A percentile compares a stretch with the other conserved stretches of the same genome.
Conservation (phyloP, 1,140 invertebrate genomes). For the Calephelis virginiensis region DNA sequence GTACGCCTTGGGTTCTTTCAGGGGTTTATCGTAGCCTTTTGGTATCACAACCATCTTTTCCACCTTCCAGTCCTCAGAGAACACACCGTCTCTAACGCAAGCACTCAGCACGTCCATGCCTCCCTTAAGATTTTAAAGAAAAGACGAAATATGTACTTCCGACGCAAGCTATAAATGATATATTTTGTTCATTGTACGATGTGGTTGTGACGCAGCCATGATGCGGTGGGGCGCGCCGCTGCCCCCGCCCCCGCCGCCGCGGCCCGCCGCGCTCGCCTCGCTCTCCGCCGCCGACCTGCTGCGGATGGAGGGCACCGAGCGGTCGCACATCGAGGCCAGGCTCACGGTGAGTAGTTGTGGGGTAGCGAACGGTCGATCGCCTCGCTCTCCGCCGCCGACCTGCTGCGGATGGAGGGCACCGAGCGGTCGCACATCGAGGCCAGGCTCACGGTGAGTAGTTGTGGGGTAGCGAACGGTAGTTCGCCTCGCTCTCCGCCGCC, state of each 20-base stretch:
- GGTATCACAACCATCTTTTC: no score
- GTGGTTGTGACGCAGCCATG: constrained; percentile 67
- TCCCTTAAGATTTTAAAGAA: no score
- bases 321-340: constrained; percentile 93
- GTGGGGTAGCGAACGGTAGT: no score
- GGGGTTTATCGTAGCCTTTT: no score
- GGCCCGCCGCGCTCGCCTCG: constrained; percentile 86
- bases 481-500: constrained; percentile 79
- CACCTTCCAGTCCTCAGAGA: no score
- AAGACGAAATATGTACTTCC: no score
- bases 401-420: constrained; percentile 92
- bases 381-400: constrained; percentile 85
- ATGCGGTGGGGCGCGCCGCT: constrained; percentile 73
- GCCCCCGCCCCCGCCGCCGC: constrained; percentile 84
- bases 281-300: constrained; percentile 91
- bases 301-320: constrained; percentile 92
- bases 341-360: constrained; percentile 79
- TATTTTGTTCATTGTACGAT: no score
- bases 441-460: constrained; percentile 82
- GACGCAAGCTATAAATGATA: no score
- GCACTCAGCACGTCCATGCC: no score
- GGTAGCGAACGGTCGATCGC: no score
- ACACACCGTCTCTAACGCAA: no score
- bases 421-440: constrained; percentile 93
- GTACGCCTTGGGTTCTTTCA: neutral